phyloP scores from a whole-genome alignment of 2,888 invertebrate species.

The Macropis europaea region DNA sequence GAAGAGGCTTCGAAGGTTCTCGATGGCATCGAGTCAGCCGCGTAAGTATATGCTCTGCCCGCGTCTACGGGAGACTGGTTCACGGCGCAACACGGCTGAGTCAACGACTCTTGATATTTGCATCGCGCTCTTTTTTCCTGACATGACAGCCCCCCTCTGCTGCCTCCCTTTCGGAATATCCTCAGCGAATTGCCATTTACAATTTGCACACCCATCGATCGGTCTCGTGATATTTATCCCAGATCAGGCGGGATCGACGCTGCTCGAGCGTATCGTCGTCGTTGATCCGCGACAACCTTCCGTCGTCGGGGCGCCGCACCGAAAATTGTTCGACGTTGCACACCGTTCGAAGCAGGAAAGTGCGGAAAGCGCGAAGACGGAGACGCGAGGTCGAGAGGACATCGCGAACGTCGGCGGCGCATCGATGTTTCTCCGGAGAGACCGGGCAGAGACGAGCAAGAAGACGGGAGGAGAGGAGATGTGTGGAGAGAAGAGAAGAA shows the following conservation, averaged over 20 bases:
- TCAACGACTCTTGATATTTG: conserved; percentile 45
- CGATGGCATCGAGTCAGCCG: conserved; percentile 9
- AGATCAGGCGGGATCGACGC: no score
- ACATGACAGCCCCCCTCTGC: neutral
- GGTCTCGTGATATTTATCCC: neutral
- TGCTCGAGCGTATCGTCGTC: no score
- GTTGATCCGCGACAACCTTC: no score
- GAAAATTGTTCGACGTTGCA: no score
- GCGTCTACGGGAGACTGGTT: conserved; percentile 49
- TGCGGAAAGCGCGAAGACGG: neutral
- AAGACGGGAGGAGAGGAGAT: neutral
- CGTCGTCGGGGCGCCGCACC: no score
- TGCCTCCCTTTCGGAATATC: neutral
- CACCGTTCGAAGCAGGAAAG: no score
- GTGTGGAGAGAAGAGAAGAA: neutral
- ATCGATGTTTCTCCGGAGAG: neutral
- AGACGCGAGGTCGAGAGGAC: neutral
- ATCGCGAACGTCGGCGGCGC: neutral
- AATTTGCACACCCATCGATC: neutral
- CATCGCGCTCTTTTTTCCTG: conserved; percentile 18
- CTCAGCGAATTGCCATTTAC: neutral
- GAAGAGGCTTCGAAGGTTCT: neutral
- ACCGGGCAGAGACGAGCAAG: neutral
- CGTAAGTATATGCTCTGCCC: conserved; percentile 44
- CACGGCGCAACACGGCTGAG: conserved; percentile 53